Percentiles rank a stretch among this genome's conserved stretches.
phyloP scores from a whole-genome alignment of 92 coral and sea anemone species.

The Porites rus region DNA sequence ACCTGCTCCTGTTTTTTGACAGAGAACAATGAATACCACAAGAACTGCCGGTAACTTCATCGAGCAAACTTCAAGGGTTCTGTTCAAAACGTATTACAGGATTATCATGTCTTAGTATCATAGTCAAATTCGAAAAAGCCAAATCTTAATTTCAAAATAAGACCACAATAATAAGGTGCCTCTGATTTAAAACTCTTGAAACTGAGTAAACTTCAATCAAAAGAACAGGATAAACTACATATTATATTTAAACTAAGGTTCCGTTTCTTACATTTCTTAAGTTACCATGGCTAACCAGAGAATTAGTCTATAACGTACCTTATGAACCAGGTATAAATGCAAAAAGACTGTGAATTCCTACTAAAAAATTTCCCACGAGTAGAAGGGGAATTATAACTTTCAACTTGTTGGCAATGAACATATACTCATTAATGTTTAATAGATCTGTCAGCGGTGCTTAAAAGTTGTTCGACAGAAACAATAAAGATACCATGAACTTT shows the following conservation, averaged over 20 bases:
- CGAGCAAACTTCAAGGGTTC: slow-evolving; percentile 24
- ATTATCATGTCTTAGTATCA: not conserved
- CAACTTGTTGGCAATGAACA: not conserved
- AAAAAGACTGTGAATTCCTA: slow-evolving; percentile 1
- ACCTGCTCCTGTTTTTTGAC: slow-evolving; percentile 49
- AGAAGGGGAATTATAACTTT: not conserved
- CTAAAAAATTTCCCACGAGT: not conserved
- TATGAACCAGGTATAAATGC: not conserved
- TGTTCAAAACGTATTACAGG: not conserved
- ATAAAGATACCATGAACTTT: slow-evolving; percentile 36
- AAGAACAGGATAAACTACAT: not conserved
- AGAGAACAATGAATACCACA: slow-evolving; percentile 47
- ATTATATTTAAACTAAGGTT: not conserved
- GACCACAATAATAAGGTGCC: not conserved
- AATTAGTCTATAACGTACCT: not conserved
- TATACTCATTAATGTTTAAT: slow-evolving; percentile 47
- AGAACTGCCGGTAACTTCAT: slow-evolving; percentile 52
- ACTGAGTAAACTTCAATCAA: no score
- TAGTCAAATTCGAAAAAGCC: not conserved
- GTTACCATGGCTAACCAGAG: not conserved
- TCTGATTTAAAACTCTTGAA: not conserved
- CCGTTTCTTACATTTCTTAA: not conserved
- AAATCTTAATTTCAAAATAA: not conserved
- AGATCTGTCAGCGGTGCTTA: slow-evolving; percentile 25
- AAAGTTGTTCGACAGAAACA: slow-evolving; percentile 26